Base-by-base conservation (phyloP, 2,888 invertebrate species). In the Plagodis pulveraria region DNA sequence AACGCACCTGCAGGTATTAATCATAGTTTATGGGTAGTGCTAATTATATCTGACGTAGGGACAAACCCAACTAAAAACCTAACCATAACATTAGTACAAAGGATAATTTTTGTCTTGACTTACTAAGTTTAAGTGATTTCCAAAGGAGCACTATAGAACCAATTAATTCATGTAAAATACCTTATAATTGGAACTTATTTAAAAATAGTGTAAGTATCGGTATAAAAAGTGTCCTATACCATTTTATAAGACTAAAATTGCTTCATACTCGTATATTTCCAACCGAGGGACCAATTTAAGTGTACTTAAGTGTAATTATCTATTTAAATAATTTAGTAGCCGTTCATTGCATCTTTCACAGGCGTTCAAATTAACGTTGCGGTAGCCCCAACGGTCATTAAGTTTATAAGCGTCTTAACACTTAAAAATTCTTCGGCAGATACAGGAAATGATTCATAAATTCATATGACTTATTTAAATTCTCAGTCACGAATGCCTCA, bases 381-480 rank as follows among this genome's bases (percentile, higher is more conserved):
- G 36, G 56, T 53, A 46, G 34, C 62, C 54, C 36, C 63, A 52
- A 47, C 35, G 49, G 50, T 46, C 36, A 49, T 61, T 55, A 59
- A 50, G 49, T 54, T 63, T 42, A 58, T 61, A 56, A 61, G 41
- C 52, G 40, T 54, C 42, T 59, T 38, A 45, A 56, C 51, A 36
- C 38, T 54, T 58, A 56, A 56, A 62, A 57, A 63, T 54, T 56
- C 53, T 54, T 12, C 7, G 47, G 35, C 54, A 52, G 57, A 47
- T 52, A 65, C 67, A 58, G 67, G 69, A 69, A 62, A 64, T 64
- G 61, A 64, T 45, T 61, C 62, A 65, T 65, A 60, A 40, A 58
- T 40, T 40, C 40, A 40, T 42, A 42, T 12, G 8, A 46, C 52
- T 58, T 56, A 66, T 66, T 65, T 62, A 55, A 60, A 69, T 66